phyloP scores from a whole-genome alignment of 2,888 invertebrate genomes.

The Phanerotoma sp. region DNA sequence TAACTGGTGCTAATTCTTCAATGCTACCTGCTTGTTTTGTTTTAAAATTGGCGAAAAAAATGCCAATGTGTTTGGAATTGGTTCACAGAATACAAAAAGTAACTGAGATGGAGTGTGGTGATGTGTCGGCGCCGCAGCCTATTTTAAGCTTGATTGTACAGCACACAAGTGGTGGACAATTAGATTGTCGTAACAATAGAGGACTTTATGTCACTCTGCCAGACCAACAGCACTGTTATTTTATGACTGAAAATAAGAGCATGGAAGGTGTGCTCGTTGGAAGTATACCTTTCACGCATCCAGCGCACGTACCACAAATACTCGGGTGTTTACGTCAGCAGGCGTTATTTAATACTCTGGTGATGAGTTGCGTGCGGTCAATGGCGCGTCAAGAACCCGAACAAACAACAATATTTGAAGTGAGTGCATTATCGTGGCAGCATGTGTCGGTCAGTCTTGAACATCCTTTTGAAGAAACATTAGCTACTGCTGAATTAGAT shows the following conservation, averaged over 20 bases:
- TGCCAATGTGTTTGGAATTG: slow-evolving; percentile 80
- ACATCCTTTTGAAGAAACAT: slow-evolving; percentile 88
- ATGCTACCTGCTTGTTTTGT: slow-evolving; percentile 90
- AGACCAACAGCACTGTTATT: slow-evolving; percentile 93
- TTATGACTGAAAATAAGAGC: slow-evolving; percentile 79
- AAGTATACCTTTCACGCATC: slow-evolving; percentile 90
- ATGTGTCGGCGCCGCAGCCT: slow-evolving; percentile 63
- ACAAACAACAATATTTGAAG: slow-evolving; percentile 84
- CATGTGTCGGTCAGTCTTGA: slow-evolving; percentile 89
- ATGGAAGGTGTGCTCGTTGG: slow-evolving; percentile 75
- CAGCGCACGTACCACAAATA: slow-evolving; percentile 87
- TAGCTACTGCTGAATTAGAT: slow-evolving; percentile 91
- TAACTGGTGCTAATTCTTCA: slow-evolving; percentile 83
- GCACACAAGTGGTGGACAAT: slow-evolving; percentile 73
- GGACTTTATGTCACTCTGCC: slow-evolving; percentile 88
- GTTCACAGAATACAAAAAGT: slow-evolving; percentile 69
- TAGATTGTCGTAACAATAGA: slow-evolving; percentile 71
- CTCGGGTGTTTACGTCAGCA: slow-evolving; percentile 84
- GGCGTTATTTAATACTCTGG: slow-evolving; percentile 85
- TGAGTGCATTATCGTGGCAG: slow-evolving; percentile 86
- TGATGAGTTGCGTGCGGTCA: slow-evolving; percentile 85
- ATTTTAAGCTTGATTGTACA: slow-evolving; percentile 78
- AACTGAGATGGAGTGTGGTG: slow-evolving; percentile 63
- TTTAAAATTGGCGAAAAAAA: slow-evolving; percentile 77
- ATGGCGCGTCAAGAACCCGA: slow-evolving; percentile 77